Evolutionary conservation across 2,888 invertebrate species (phyloP).

Genomic region (Drosophila tanythrix): DNA sequence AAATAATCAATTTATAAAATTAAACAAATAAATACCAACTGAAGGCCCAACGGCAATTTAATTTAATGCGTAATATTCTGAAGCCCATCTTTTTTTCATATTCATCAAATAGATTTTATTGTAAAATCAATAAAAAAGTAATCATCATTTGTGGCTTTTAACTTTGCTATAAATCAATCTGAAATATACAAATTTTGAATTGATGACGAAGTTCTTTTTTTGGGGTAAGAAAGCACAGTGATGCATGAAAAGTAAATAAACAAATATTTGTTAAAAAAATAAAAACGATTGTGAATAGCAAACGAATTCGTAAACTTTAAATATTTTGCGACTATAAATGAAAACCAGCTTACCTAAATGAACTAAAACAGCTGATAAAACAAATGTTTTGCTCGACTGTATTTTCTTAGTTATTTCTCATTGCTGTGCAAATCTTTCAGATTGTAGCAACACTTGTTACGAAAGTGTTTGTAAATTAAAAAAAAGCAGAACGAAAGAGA

Average conservation of each 20-base stretch:
- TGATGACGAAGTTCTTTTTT: neutral
- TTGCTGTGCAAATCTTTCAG: neutral
- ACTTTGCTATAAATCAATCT: constrained; percentile 10
- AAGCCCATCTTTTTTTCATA: neutral
- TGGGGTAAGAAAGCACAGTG: constrained; percentile 4
- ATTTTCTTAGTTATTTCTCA: neutral
- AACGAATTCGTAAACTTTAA: constrained; percentile 8
- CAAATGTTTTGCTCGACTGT: constrained; percentile 11
- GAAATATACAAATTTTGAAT: neutral
- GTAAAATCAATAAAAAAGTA: neutral
- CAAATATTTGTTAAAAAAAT: constrained; percentile 3
- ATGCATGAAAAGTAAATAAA: constrained; percentile 23
- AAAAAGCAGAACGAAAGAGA: neutral
- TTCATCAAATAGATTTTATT: neutral
- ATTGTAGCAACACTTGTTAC: neutral
- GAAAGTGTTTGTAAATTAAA: neutral
- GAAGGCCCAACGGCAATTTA: no score
- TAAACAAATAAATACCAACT: neutral
- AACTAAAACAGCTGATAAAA: constrained; percentile 1
- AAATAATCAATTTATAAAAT: neutral
- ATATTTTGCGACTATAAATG: constrained; percentile 8
- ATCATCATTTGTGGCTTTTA: constrained; percentile 4
- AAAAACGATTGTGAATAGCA: neutral
- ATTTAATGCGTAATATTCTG: no score
- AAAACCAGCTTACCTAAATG: constrained; percentile 16